Conservation (phyloP, 2,888 invertebrate species). For the Himalopsyche anomala region DNA sequence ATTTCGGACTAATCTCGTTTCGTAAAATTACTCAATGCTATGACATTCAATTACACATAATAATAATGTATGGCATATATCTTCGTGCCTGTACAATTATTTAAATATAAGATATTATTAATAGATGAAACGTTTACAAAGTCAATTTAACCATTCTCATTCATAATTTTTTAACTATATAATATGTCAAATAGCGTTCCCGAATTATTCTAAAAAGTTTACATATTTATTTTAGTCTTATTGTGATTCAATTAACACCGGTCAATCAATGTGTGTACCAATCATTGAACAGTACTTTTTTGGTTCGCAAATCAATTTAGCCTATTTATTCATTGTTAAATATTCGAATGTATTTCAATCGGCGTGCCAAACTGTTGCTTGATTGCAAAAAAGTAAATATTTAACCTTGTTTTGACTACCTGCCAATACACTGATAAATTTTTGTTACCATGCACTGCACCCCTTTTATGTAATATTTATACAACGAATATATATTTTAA, state of each 20-base stretch:
- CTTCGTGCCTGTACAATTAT: no score
- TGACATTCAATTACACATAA: slow-evolving; percentile 36
- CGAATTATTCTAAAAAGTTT: no score
- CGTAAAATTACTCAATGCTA: slow-evolving; percentile 34
- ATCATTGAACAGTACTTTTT: background rate
- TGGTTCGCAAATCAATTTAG: background rate
- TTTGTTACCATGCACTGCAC: background rate
- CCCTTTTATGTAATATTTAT: background rate
- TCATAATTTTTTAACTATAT: no score
- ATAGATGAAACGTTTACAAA: no score
- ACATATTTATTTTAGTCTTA: background rate
- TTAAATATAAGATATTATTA: no score
- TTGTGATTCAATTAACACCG: background rate
- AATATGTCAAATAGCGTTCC: no score
- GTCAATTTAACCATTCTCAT: no score
- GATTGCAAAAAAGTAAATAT: slow-evolving; percentile 2
- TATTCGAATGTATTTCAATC: slow-evolving; percentile 22
- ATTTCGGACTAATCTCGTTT: slow-evolving; percentile 38
- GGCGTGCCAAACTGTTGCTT: background rate
- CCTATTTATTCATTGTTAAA: background rate
- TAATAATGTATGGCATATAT: background rate
- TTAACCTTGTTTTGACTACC: slow-evolving; percentile 20
- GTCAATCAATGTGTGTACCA: background rate
- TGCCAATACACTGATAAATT: background rate
- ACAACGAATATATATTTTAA: background rate